Percentiles rank a stretch among this genome's conserved stretches.
Conservation (phyloP, 2,797 vertebrate genomes). For the Microctenopoma lineatum region DNA sequence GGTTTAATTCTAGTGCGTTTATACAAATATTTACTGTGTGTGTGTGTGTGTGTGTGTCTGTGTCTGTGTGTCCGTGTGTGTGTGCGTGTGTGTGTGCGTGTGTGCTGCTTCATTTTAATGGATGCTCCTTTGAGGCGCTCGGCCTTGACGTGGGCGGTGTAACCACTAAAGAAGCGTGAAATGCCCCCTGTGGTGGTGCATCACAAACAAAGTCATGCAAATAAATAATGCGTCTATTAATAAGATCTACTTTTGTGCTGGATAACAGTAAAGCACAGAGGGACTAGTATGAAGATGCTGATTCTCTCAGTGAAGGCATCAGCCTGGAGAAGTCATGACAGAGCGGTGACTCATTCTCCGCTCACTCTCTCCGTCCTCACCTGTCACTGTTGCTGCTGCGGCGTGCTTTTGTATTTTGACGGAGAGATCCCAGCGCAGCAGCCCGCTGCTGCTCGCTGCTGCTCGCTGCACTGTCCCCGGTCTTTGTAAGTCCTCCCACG, state of each 20-base stretch:
- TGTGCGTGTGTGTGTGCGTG: background rate
- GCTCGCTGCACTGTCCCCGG: background rate
- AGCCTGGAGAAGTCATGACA: constrained; percentile 35
- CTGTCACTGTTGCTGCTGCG: constrained; percentile 31
- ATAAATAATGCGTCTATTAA: constrained; percentile 10
- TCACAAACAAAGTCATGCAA: constrained; percentile 14
- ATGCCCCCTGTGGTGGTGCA: constrained; percentile 21
- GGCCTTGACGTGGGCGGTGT: constrained; percentile 34
- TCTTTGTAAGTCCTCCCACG: constrained; percentile 43
- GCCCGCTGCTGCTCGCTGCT: background rate
- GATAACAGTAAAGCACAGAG: constrained; percentile 1
- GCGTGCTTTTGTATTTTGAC: background rate
- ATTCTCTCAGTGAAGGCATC: constrained; percentile 17
- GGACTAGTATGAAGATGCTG: background rate
- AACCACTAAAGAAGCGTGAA: constrained; percentile 26
- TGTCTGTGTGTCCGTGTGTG: background rate
- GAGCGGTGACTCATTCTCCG: constrained; percentile 51
- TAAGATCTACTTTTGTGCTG: constrained; percentile 7
- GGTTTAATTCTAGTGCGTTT: too few species aligned
- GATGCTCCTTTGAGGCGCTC: constrained; percentile 12
- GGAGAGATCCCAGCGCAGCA: constrained; percentile 24
- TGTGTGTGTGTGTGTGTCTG: too few species aligned
- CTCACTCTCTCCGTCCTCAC: constrained; percentile 40
- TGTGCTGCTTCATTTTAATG: constrained; percentile 29
- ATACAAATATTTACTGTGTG: too few species aligned